Conservation (phyloP, 2,888 invertebrate genomes). For the Molanna angustata region DNA sequence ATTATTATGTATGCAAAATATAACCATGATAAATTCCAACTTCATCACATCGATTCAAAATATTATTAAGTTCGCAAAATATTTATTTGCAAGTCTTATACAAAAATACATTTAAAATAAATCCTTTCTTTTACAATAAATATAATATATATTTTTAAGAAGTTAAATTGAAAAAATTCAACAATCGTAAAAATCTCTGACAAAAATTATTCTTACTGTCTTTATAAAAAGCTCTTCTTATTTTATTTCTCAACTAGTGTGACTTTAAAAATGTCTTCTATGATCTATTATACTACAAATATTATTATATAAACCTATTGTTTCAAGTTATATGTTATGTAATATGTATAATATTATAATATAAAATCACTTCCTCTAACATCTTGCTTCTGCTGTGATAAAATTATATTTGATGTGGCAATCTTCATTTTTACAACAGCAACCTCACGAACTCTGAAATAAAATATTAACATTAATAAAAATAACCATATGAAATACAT, state of each 20-base stretch:
- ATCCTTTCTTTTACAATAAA: background rate
- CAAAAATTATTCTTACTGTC: conserved; percentile 4
- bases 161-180: conserved; percentile 4
- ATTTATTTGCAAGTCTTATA: conserved; percentile 5
- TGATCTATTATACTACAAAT: conserved; percentile 9
- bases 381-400: no score
- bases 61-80: background rate
- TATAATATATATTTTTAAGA: background rate
- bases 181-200: conserved; percentile 8
- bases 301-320: conserved; percentile 1
- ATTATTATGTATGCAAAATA: background rate
- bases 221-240: conserved; percentile 21
- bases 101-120: conserved; percentile 18
- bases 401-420: background rate
- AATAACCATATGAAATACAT: background rate
- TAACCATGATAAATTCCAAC: background rate
- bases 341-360: background rate
- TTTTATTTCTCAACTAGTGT: background rate
- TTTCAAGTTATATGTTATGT: background rate
- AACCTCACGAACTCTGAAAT: conserved; percentile 60
- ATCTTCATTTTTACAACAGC: conserved; percentile 48
- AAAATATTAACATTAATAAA: conserved; percentile 31
- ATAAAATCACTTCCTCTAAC: background rate
- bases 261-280: conserved; percentile 11
- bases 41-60: background rate